phyloP scores from a whole-genome alignment of 2,888 invertebrate genomes.

The Julus scanicus region DNA sequence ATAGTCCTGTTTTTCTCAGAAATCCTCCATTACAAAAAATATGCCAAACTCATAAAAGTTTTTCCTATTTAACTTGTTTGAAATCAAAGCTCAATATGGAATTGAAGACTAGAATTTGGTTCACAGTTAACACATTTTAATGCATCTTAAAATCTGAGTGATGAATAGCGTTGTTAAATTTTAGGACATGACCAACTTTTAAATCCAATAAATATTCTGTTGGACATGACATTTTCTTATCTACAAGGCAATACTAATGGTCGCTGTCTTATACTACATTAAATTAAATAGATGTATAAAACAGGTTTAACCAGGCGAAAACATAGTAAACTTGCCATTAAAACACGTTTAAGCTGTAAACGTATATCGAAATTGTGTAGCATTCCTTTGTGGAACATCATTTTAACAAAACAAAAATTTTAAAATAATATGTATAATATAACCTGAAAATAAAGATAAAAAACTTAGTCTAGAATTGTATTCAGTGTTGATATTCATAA shows the following conservation, averaged over 20 bases:
- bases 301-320: not conserved
- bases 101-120: not conserved
- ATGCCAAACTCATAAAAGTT: not conserved
- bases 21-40: not conserved
- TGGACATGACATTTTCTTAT: not conserved
- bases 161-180: not conserved
- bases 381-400: not conserved
- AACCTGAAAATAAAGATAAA: no score
- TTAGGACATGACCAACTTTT: constrained; percentile 7
- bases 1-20: not conserved
- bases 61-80: not conserved
- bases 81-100: constrained; percentile 25
- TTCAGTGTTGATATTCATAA: no score
- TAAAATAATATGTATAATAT: no score
- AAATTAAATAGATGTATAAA: not conserved
- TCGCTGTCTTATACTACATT: not conserved
- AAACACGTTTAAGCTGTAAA: not conserved
- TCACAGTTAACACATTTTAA: not conserved
- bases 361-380: not conserved
- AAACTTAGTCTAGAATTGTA: no score
- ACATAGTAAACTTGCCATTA: not conserved
- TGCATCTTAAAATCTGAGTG: not conserved
- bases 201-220: not conserved
- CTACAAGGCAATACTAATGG: not conserved
- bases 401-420: not conserved